Conservation (phyloP, 1,140 invertebrate species). For the Sweltsa coloradensis region DNA sequence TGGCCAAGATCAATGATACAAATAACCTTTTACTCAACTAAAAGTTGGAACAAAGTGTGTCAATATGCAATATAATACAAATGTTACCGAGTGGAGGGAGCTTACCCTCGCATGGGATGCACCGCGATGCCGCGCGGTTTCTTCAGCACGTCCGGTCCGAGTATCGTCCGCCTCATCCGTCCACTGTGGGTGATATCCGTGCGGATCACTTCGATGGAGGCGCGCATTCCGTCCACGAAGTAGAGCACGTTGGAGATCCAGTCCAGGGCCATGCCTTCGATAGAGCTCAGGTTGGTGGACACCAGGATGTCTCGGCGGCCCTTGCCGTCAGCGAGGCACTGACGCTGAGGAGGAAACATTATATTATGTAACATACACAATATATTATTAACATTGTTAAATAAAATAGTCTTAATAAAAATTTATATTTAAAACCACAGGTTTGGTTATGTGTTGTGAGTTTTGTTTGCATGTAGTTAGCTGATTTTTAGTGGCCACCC, state of each 20-base stretch:
- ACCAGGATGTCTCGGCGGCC: conserved; percentile 54
- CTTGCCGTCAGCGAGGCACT: conserved; percentile 57
- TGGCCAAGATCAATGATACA: no score
- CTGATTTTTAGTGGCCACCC: no score
- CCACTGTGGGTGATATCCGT: conserved; percentile 51
- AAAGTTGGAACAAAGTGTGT: no score
- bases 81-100: no score
- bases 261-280: conserved; percentile 87
- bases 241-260: conserved; percentile 89
- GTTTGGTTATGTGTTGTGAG: no score
- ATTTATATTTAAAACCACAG: no score
- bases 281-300: conserved; percentile 58
- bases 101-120: conserved; percentile 62
- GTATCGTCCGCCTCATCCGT: conserved; percentile 64
- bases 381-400: no score
- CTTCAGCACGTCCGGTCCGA: conserved; percentile 53
- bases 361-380: not conserved
- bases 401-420: no score
- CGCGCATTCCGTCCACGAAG: conserved; percentile 71
- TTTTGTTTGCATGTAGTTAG: no score
- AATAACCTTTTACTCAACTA: no score
- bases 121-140: conserved; percentile 81
- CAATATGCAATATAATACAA: no score
- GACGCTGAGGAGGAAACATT: conserved; percentile 32
- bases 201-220: conserved; percentile 67